Evolutionary conservation across 2,797 vertebrate species (phyloP).

Genomic region (Enteromius fasciolatus): DNA sequence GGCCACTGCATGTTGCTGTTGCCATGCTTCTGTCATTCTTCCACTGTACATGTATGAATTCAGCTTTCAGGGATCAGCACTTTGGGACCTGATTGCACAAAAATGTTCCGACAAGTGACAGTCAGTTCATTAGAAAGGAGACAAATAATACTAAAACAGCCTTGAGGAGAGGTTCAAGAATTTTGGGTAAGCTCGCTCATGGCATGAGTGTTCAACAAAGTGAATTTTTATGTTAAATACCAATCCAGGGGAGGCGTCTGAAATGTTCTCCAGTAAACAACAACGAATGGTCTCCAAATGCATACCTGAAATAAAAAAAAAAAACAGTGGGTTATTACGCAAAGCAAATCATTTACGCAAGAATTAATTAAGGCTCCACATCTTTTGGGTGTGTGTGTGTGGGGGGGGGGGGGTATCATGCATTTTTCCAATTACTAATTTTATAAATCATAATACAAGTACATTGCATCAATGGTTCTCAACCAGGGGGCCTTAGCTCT

Average conservation of each 20-base stretch:
- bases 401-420: too few species aligned
- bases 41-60: constrained; percentile 69
- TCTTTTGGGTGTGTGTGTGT: not conserved
- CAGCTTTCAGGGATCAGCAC: constrained; percentile 53
- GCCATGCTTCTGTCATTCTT: constrained; percentile 86
- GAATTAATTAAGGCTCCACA: not conserved
- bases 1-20: constrained; percentile 88
- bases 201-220: not conserved
- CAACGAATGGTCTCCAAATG: constrained; percentile 11
- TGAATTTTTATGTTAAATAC: not conserved
- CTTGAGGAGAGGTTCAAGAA: not conserved
- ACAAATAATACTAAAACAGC: not conserved
- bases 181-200: not conserved
- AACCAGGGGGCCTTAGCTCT: not conserved
- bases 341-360: not conserved
- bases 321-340: not conserved
- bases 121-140: constrained; percentile 8
- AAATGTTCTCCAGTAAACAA: not conserved
- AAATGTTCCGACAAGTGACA: not conserved
- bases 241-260: constrained; percentile 7
- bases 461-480: not conserved
- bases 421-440: not conserved
- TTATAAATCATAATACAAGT: not conserved
- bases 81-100: constrained; percentile 21
- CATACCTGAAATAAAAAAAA: constrained; percentile 26